Base-by-base conservation (phyloP, 2,888 invertebrate species). In the Aphidius colemani region DNA sequence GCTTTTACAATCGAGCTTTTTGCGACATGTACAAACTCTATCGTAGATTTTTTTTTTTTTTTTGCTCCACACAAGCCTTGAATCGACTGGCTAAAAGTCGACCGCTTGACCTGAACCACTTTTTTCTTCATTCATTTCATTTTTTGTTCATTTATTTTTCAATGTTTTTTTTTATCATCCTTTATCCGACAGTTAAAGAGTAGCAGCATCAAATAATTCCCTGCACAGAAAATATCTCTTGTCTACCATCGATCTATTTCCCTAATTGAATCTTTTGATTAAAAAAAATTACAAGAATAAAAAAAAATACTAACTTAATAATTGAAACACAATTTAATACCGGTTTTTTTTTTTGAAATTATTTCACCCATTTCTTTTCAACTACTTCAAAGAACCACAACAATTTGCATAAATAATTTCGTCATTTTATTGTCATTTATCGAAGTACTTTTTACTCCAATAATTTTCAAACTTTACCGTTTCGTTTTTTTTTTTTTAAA, bases 1-100 rank as follows among this genome's bases (percentile, higher is more conserved):
- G 65, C 67, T 74, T 67, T 73, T 74, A 77, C 78, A 79, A 79
- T 79, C 77, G 78, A 69, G 77, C 73, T 79, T 79, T 79, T 79
- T 79, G 75, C 74, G 72, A 69, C 67, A 30, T 30, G 64, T 70
- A 69, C 66, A 71, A 68, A 30, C 30, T 5, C 65, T 70, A 71
- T 62, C 73, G 71, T 68, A 72, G n/a, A n/a, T n/a, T n/a, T n/a
- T 72, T 71, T 72, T 70, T 57, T 51, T 45, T 59, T 63, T 66
- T 67, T 66, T 68, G 51, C 53, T 53, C 40, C 30, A 30, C 30
- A 30, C 3, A 30, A 30, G 30, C 30, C 30, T 30, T 30, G 5
- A 30, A 30, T 30, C 30, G 45, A 44, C 48, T 46, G 51, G n/a
- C 51, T 46, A 48, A 61, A 51, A 55, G 50, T 58, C 61, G 53